phyloP scores from a whole-genome alignment of 2,888 invertebrate species.

The Dorcus hopei region DNA sequence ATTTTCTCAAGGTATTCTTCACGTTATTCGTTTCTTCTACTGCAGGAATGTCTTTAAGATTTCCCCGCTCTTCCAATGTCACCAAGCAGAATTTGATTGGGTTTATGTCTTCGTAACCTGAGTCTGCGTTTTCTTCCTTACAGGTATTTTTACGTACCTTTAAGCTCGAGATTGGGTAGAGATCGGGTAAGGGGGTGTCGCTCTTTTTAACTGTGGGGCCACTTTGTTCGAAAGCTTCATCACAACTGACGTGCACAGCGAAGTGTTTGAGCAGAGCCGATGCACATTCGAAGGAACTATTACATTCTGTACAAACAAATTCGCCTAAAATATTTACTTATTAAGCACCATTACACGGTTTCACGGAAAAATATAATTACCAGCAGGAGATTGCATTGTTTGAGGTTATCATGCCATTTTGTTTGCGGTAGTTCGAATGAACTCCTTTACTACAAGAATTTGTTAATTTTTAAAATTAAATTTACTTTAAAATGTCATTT shows the following conservation, averaged over 20 bases:
- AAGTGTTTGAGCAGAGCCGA: conserved; percentile 43
- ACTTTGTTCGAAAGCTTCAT: neutral
- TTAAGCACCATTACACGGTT: neutral
- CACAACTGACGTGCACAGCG: conserved; percentile 37
- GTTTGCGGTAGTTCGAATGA: neutral
- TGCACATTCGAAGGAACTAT: conserved; percentile 37
- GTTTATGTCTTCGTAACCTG: conserved; percentile 31
- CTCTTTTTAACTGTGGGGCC: conserved; percentile 12
- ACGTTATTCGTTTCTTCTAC: conserved; percentile 5
- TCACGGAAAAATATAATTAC: conserved; percentile 8
- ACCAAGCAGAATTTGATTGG: conserved; percentile 40
- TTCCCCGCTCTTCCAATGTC: conserved; percentile 32
- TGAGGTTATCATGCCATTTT: neutral
- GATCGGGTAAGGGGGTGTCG: conserved; percentile 28
- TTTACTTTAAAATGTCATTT: too few species aligned
- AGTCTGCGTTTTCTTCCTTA: conserved; percentile 13
- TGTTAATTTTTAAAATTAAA: too few species aligned
- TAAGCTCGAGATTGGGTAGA: conserved; percentile 30
- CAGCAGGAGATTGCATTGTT: conserved; percentile 18
- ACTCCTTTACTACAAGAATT: neutral
- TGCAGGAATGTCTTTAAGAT: neutral
- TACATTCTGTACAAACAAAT: conserved; percentile 38
- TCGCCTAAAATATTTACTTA: conserved; percentile 29
- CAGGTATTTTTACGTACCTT: conserved; percentile 23
- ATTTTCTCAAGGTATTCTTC: conserved; percentile 31